A percentile compares a stretch with the other conserved stretches of the same genome.
phyloP scores from a whole-genome alignment of 2,888 invertebrate species.

The Anarsia innoxiella region DNA sequence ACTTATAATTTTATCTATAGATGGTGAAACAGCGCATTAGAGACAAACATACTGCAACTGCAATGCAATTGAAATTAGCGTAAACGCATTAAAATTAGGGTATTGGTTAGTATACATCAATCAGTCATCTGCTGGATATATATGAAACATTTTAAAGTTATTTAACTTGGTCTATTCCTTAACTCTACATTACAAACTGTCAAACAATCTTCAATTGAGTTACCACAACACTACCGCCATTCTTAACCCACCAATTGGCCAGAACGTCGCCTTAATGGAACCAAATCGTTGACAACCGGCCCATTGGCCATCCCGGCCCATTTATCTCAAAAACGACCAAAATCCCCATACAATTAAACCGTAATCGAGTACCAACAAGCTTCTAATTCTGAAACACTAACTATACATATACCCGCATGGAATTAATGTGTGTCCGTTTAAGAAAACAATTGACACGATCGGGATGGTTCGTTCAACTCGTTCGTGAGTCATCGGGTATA shows the following conservation, averaged over 20 bases:
- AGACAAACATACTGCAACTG: too few species aligned
- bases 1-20: too few species aligned
- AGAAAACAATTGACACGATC: slow-evolving; percentile 67
- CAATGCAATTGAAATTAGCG: too few species aligned
- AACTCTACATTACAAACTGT: too few species aligned
- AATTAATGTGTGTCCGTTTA: slow-evolving; percentile 50
- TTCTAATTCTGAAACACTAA: slow-evolving; percentile 37
- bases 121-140: too few species aligned
- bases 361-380: slow-evolving; percentile 19
- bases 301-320: slow-evolving; percentile 10
- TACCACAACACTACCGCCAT: too few species aligned
- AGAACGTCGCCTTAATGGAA: slow-evolving; percentile 5
- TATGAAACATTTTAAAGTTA: too few species aligned
- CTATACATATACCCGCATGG: slow-evolving; percentile 38
- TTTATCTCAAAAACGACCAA: slow-evolving; percentile 18
- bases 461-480: slow-evolving; percentile 53
- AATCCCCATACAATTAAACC: slow-evolving; percentile 20
- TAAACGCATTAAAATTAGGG: too few species aligned
- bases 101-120: too few species aligned
- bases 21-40: too few species aligned
- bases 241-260: slow-evolving; percentile 7
- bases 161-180: too few species aligned
- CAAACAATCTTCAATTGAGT: too few species aligned
- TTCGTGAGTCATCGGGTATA: slow-evolving; percentile 58
- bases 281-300: slow-evolving; percentile 6